These are phyloP conservation scores for Musca domestica DNA, from an alignment of 1,140 invertebrate genomes.

Conservation along the genomic window DNA sequence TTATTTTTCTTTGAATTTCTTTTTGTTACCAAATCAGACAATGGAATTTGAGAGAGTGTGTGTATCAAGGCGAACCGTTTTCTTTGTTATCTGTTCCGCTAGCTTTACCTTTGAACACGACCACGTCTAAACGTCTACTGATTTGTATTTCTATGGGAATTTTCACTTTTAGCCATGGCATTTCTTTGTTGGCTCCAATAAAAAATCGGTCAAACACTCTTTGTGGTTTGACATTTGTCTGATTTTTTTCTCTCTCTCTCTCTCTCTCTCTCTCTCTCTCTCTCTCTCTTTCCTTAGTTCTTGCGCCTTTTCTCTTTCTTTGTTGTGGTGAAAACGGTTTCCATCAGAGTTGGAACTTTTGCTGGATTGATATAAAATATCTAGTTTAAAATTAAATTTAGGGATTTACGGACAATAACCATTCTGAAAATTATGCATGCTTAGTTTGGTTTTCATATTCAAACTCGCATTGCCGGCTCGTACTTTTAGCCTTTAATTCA, in stretches of 20 bases:
- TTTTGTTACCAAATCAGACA: neutral
- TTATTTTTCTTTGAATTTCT: neutral
- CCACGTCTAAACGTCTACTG: conserved; percentile 30
- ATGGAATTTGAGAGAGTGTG: conserved; percentile 9
- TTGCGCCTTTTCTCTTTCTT: neutral
- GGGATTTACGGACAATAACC: neutral
- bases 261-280: too few relatives aligned
- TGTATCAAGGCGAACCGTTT: neutral
- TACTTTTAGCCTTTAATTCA: too few relatives aligned
- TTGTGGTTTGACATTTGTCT: neutral
- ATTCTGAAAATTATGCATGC: too few relatives aligned
- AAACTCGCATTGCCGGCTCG: too few relatives aligned
- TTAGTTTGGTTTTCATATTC: too few relatives aligned
- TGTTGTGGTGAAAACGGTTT: neutral
- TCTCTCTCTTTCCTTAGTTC: too few relatives aligned
- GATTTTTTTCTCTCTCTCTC: neutral
- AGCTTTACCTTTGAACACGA: conserved; percentile 25
- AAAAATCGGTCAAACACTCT: neutral
- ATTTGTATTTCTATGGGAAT: conserved; percentile 18
- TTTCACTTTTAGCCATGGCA: conserved; percentile 2
- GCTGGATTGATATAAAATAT: too few relatives aligned
- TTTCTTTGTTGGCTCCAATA: neutral
- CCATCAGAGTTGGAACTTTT: neutral
- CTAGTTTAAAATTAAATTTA: too few relatives aligned
- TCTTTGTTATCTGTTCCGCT: neutral